Evolutionary conservation across 1,140 invertebrate genomes (phyloP), one percentile per base, ranked within the genome.

Genomic region (Scaptomyza hsui): DNA sequence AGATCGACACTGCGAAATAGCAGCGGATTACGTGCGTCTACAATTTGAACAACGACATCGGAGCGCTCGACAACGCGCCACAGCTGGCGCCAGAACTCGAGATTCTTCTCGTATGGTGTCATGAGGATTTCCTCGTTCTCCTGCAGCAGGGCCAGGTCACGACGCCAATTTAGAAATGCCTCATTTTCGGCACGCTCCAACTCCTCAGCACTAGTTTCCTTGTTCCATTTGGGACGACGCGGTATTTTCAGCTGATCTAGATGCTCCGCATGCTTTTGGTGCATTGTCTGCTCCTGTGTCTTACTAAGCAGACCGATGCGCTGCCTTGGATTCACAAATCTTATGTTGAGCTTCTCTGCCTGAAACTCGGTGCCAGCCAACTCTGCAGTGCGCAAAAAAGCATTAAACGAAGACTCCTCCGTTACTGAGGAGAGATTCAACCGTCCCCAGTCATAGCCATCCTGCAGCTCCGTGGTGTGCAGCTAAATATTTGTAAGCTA

Each of bases 41-140:
- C 95, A 78, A 99, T 98, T 91, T 99, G 97, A 9, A 99, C 94
- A 24, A 99, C 92, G 42, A 99, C 94, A 93, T 99, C 97, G 89
- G 97, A 98, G 78, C 97, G 95, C 91, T 99, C 99, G 13, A 99
- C 94, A 1, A 99, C 99, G 77, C 99, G 94, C 99, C 99, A 99
- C 4, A 99, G 91, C 92, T 99, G 99, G 41, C 98, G 94, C 99
- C 99, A 99, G 71, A 99, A 97, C 91, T 99, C 98, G 13, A 99
- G 92, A 92, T 99, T 99, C 76, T 98, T 97, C 90, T 99, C 99
- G 92, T 98, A 99, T 0, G 99, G 99, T 2, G 99, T 99, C 55
- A 99, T 91, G 0, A 97, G 92, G 3, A 99, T 91, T 10, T 94
- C 95, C 7, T 94, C 94, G 48, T 98, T 94, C 90, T 98, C 96